These are phyloP conservation scores for Chanos chanos DNA, from an alignment of 2,797 vertebrate species.

Conservation along the genomic window DNA sequence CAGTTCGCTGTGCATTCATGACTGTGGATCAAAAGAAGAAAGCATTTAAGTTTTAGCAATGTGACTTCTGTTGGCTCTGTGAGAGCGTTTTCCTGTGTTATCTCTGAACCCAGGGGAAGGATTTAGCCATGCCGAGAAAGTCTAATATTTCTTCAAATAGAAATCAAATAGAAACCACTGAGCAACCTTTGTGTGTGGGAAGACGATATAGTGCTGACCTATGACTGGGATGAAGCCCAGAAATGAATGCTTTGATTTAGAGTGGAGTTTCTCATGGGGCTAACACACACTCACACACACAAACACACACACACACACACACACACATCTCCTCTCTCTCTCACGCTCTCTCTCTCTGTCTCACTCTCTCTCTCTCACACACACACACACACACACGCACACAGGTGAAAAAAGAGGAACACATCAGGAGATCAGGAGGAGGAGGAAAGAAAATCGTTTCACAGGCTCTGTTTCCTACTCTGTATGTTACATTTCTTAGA, in stretches of 20 bases:
- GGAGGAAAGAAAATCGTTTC: too few relatives aligned
- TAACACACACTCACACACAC: too few relatives aligned
- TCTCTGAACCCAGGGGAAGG: slow-evolving; percentile 54
- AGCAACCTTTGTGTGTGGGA: slow-evolving; percentile 44
- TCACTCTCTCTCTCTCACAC: too few relatives aligned
- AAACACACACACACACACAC: too few relatives aligned
- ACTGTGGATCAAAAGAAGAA: slow-evolving; percentile 45
- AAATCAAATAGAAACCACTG: slow-evolving; percentile 53
- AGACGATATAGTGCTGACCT: slow-evolving; percentile 42
- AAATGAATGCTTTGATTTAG: slow-evolving; percentile 47
- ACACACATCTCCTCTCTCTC: too few relatives aligned
- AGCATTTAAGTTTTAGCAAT: slow-evolving; percentile 50
- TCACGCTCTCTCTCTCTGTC: too few relatives aligned
- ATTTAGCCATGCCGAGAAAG: slow-evolving; percentile 50
- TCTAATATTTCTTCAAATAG: slow-evolving; percentile 54
- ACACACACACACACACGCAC: too few relatives aligned
- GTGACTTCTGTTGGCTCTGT: slow-evolving; percentile 51
- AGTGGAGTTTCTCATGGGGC: slow-evolving; percentile 22
- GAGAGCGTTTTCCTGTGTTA: slow-evolving; percentile 39
- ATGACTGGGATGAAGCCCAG: slow-evolving; percentile 28
- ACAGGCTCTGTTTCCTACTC: too few relatives aligned
- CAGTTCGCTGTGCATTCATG: slow-evolving; percentile 24
- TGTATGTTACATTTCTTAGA: too few relatives aligned
- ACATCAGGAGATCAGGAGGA: too few relatives aligned
- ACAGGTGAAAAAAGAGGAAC: too few relatives aligned